These are phyloP conservation scores for Papilio aristodemus DNA, from an alignment of 1,140 invertebrate genomes.

Conservation along the genomic window DNA sequence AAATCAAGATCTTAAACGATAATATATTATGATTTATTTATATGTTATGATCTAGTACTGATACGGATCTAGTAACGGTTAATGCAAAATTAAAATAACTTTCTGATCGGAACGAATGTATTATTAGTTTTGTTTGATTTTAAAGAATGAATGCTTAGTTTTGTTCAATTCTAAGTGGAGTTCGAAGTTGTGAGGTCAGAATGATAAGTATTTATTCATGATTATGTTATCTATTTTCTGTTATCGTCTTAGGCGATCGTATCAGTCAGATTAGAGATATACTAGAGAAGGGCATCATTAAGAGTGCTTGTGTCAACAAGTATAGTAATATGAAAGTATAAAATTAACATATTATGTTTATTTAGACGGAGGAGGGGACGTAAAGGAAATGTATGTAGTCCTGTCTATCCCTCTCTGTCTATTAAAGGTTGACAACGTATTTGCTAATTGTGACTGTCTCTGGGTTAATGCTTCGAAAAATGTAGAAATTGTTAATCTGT, in stretches of 20 bases:
- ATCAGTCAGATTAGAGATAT: neutral
- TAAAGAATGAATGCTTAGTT: neutral
- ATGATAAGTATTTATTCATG: neutral
- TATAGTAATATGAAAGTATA: neutral
- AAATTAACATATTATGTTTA: too few relatives aligned
- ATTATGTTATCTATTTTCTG: conserved; percentile 9
- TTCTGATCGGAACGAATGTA: too few relatives aligned
- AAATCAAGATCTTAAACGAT: neutral
- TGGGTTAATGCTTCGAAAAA: too few relatives aligned
- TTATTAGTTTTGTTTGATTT: too few relatives aligned
- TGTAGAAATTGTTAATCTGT: too few relatives aligned
- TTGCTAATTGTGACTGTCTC: too few relatives aligned
- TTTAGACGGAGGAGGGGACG: too few relatives aligned
- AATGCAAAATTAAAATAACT: too few relatives aligned
- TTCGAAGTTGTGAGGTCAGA: neutral
- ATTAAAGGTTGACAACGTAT: too few relatives aligned
- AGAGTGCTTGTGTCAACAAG: neutral
- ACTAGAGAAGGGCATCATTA: neutral
- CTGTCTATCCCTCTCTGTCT: too few relatives aligned
- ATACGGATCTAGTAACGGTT: neutral
- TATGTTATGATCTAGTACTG: conserved; percentile 1
- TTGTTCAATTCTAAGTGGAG: neutral
- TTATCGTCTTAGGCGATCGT: conserved; percentile 3
- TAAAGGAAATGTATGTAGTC: too few relatives aligned
- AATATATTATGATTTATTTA: conserved; percentile 1